Conservation (phyloP, 2,113 vertebrate species). For the Gymnorhina tibicen region DNA sequence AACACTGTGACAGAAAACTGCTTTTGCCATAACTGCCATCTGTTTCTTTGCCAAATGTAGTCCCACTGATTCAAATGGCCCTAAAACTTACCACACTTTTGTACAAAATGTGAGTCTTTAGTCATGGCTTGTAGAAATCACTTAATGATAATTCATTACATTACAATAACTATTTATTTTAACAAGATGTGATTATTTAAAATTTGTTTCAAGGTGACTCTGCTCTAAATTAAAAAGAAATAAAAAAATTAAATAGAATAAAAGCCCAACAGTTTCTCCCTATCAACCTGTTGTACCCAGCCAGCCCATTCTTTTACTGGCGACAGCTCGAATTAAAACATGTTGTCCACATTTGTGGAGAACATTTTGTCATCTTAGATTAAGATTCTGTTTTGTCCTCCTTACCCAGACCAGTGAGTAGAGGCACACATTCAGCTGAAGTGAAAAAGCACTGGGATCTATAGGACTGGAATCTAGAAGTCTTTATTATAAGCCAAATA, state of each 20-base stretch:
- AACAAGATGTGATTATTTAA: conserved; percentile 3
- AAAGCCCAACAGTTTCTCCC: not conserved
- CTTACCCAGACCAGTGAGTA: not conserved
- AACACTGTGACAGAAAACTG: not conserved
- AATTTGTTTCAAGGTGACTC: conserved; percentile 45
- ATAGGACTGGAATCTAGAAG: conserved; percentile 21
- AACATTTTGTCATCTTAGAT: conserved; percentile 52
- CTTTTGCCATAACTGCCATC: not conserved
- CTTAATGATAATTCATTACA: conserved; percentile 2
- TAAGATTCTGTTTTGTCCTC: conserved; percentile 45
- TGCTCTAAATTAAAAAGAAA: not conserved
- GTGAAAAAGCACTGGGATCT: not conserved
- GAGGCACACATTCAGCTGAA: not conserved
- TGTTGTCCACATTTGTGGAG: conserved; percentile 42
- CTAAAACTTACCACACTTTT: not conserved
- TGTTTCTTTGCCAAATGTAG: not conserved
- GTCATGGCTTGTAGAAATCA: not conserved
- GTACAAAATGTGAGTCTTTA: not conserved
- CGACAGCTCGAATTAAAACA: conserved; percentile 39
- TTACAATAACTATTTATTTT: not conserved
- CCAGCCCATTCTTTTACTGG: conserved; percentile 14
- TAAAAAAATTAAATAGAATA: conserved; percentile 19
- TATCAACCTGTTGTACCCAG: conserved; percentile 10
- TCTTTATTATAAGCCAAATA: conserved; percentile 46
- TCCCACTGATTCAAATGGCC: not conserved